phyloP scores from a whole-genome alignment of 2,888 invertebrate species.

The Tortricodes alternella region DNA sequence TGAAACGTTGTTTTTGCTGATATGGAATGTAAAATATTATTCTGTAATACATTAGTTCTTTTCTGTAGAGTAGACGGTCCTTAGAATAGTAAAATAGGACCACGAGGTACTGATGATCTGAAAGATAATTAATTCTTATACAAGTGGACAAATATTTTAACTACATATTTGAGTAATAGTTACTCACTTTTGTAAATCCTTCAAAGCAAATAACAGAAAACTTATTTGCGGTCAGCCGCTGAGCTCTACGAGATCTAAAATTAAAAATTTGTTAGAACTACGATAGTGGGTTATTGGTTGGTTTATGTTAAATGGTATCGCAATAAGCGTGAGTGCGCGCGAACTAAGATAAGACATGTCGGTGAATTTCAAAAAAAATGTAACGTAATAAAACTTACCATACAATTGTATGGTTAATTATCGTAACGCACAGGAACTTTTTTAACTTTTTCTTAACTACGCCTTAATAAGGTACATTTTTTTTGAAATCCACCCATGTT shows the following conservation, averaged over 20 bases:
- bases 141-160: background rate
- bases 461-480: too few species aligned
- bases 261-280: background rate
- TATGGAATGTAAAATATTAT: background rate
- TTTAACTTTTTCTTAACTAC: too few species aligned
- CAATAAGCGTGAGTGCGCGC: too few species aligned
- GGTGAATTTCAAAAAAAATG: too few species aligned
- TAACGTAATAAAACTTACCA: too few species aligned
- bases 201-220: conserved; percentile 65
- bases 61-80: conserved; percentile 52
- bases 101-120: conserved; percentile 74
- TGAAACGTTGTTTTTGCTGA: too few species aligned
- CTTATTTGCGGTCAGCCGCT: conserved; percentile 65
- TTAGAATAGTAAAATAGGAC: conserved; percentile 72
- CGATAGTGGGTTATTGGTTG: too few species aligned
- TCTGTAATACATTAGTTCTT: background rate
- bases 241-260: conserved; percentile 48
- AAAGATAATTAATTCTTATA: conserved; percentile 37
- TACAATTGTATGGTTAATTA: too few species aligned
- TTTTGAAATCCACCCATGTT: too few species aligned
- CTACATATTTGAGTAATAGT: background rate
- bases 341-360: too few species aligned
- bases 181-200: conserved; percentile 65
- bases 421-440: too few species aligned
- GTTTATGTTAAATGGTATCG: too few species aligned